phyloP scores from a whole-genome alignment of 2,113 vertebrate genomes.

The Syngnathus scovelli region DNA sequence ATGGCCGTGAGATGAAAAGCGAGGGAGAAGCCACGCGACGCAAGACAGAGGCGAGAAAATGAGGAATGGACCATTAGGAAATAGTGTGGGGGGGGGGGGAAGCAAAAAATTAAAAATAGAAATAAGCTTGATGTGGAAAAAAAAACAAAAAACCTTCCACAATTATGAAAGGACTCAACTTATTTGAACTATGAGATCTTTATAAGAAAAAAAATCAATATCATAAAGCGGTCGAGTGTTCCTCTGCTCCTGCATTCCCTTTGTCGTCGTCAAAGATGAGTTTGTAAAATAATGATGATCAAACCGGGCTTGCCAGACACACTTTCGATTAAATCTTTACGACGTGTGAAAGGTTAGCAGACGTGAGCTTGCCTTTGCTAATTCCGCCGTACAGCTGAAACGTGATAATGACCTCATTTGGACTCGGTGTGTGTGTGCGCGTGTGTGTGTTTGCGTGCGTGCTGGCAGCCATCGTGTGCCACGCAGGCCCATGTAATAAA shows the following conservation, averaged over 20 bases:
- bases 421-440: conserved; percentile 20
- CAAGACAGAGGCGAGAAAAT: no score
- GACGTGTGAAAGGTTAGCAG: conserved; percentile 2
- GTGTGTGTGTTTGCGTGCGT: conserved; percentile 19
- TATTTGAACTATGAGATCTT: neutral
- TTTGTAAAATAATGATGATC: neutral
- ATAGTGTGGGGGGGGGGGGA: no score
- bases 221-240: neutral
- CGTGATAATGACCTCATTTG: conserved; percentile 49
- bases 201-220: neutral
- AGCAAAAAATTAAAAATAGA: no score
- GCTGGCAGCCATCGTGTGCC: conserved; percentile 64
- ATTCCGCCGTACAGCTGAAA: conserved; percentile 28
- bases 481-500: conserved; percentile 67
- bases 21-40: neutral
- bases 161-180: neutral
- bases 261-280: conserved; percentile 5
- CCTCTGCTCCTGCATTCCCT: neutral
- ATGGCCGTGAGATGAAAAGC: neutral
- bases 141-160: neutral
- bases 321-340: conserved; percentile 1
- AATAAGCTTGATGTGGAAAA: neutral
- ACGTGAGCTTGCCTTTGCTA: neutral
- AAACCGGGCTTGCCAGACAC: neutral
- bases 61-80: no score